Evolutionary conservation across 2,888 invertebrate species (phyloP), one percentile per base, ranked within the genome.

Genomic region (Brachyptera putata): DNA sequence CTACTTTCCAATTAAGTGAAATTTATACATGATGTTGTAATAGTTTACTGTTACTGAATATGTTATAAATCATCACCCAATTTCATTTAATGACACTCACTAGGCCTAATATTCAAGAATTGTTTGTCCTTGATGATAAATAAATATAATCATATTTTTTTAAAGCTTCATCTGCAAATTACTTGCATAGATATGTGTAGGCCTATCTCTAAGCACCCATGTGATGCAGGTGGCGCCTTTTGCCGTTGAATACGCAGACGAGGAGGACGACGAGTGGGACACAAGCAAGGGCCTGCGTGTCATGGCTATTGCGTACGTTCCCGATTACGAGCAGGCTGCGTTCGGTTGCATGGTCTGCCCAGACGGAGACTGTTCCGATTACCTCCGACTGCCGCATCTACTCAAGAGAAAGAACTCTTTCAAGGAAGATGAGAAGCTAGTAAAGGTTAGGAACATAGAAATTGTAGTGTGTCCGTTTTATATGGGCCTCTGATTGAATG

Each of bases 181-280:
- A n/a, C n/a, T n/a, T n/a, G n/a, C n/a, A n/a, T n/a, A n/a, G n/a
- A n/a, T n/a, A n/a, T n/a, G n/a, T n/a, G n/a, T n/a, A n/a, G n/a
- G n/a, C n/a, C n/a, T n/a, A n/a, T n/a, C n/a, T n/a, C n/a, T n/a
- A n/a, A n/a, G n/a, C n/a, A n/a, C n/a, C n/a, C n/a, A n/a, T n/a
- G n/a, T n/a, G n/a, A n/a, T n/a, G 26, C 57, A 80, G 72, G 80
- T 86, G n/a, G 89, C 91, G 0, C 95, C 96, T 0, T 95, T 91
- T 70, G 83, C 78, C 64, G 82, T 84, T 0, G 81, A 84, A 64
- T 84, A 83, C 61, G 80, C 82, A 0, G 92, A 93, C 58, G 93
- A 93, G 63, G 92, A 94, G 58, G 92, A 93, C 58, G 94, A 95
- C 59, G 95, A 95, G 63, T 93, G 92, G 91, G 92, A 92, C 66